Evolutionary conservation across 2,888 invertebrate species (phyloP), one percentile per base, ranked within the genome.

Genomic region (Hylaea fasciaria): DNA sequence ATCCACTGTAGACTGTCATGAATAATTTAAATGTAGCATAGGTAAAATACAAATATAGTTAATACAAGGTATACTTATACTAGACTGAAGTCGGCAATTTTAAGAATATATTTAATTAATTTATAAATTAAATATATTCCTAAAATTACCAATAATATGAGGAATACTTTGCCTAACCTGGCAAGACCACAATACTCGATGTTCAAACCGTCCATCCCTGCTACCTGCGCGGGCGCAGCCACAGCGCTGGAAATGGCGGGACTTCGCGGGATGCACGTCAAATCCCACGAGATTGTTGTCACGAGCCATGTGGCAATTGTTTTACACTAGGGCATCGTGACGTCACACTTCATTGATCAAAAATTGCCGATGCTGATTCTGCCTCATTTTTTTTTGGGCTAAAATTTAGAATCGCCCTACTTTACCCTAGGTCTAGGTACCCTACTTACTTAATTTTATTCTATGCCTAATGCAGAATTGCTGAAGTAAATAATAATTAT

Each of bases 181-280:
- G 86, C 83, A 86, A 81, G 86, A 76, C 85, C 37, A 51, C 57
- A 46, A 73, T 73, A 75, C 82, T 85, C 83, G 82, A 85, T 83
- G 83, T 87, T 87, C 83, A 85, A 87, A 85, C 83, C 84, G 85
- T 83, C 82, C 85, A 87, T 87, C 85, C 85, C 83, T 79, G 76
- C 85, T 89, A 87, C 90, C 89, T 89, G 87, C 85, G 79, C 69
- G 57, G 46, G 73, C 72, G 70, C 71, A 45, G 17, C 51, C 22
- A 43, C 37, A 49, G 57, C 52, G 44, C 32, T 35, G 29, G 40
- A 64, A 54, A 54, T 63, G 58, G 51, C 53, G 59, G 60, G 64
- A 62, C 39, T 35, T 13, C 50, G n/a, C n/a, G 45, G 39, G 37
- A 48, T 45, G 44, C 14, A 40, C 37, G 14, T 22, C 5, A 57